Conservation (phyloP, 92 coral and sea anemone genomes). For the Anthopleura xanthogrammica region DNA sequence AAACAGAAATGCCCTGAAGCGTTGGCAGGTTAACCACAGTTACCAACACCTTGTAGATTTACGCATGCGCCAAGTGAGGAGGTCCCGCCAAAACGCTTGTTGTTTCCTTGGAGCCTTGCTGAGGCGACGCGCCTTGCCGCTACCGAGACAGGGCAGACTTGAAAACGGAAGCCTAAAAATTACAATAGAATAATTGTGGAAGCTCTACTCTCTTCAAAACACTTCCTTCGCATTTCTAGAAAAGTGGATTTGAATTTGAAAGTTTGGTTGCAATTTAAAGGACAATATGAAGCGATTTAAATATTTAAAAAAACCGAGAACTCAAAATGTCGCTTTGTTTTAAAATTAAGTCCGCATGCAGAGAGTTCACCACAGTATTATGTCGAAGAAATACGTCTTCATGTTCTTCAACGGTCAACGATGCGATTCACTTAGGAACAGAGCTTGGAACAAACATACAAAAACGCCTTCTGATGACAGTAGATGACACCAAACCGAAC, state of each 20-base stretch:
- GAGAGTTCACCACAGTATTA: conserved; percentile 36
- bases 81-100: conserved; percentile 27
- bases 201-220: neutral
- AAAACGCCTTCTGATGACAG: neutral
- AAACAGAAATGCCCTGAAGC: conserved; percentile 37
- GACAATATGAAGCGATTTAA: conserved; percentile 17
- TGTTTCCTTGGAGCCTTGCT: conserved; percentile 27
- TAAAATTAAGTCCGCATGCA: conserved; percentile 66
- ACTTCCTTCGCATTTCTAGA: neutral
- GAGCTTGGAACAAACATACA: conserved; percentile 24
- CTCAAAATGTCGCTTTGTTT: conserved; percentile 78
- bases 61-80: conserved; percentile 36
- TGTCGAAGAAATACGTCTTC: conserved; percentile 31
- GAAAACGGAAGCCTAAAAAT: neutral
- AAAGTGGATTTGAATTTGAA: neutral
- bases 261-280: neutral
- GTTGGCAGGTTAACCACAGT: conserved; percentile 16
- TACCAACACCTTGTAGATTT: conserved; percentile 16
- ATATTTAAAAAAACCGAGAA: neutral
- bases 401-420: conserved; percentile 2
- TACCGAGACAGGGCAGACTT: neutral
- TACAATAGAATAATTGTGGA: neutral
- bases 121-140: conserved; percentile 61
- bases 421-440: conserved; percentile 15
- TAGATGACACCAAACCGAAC: neutral